A percentile compares a stretch with the other conserved stretches of the same genome.
phyloP scores from a whole-genome alignment of 2,797 vertebrate species.

The Podargus strigoides region DNA sequence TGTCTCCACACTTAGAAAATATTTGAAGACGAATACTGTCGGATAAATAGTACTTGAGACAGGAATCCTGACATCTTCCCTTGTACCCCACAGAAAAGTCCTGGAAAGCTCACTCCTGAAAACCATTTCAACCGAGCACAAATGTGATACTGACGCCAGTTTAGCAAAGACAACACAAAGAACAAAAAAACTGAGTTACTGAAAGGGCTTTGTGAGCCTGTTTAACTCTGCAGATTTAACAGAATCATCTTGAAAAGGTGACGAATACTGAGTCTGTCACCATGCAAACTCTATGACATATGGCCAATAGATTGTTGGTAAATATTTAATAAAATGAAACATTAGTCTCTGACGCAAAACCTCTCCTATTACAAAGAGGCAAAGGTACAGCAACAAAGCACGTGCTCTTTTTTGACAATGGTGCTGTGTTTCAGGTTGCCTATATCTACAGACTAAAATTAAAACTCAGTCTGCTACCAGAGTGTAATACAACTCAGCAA shows the following conservation, averaged over 20 bases:
- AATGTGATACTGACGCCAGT: conserved; percentile 43
- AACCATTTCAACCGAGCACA: conserved; percentile 14
- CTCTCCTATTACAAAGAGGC: conserved; percentile 69
- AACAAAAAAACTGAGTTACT: conserved; percentile 54
- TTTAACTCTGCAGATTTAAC: conserved; percentile 60
- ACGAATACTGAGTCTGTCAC: conserved; percentile 75
- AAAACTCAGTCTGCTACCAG: conserved; percentile 68
- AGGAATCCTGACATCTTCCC: background rate
- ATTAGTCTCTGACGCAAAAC: conserved; percentile 66
- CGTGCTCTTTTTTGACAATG: conserved; percentile 40
- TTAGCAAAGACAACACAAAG: conserved; percentile 25
- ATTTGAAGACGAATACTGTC: conserved; percentile 21
- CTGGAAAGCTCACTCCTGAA: conserved; percentile 22
- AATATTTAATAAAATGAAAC: conserved; percentile 87
- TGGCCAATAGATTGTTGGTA: conserved; percentile 79
- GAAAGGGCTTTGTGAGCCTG: conserved; percentile 57
- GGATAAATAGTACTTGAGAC: conserved; percentile 22
- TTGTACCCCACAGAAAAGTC: background rate
- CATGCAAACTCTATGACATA: conserved; percentile 74
- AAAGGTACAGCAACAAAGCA: conserved; percentile 62
- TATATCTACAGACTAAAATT: conserved; percentile 63
- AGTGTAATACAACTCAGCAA: conserved; percentile 25
- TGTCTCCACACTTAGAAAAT: background rate
- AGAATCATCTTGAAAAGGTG: conserved; percentile 77
- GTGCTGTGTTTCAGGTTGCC: conserved; percentile 65